Conservation (phyloP, 2,113 vertebrate genomes). For the Macaca nemestrina region DNA sequence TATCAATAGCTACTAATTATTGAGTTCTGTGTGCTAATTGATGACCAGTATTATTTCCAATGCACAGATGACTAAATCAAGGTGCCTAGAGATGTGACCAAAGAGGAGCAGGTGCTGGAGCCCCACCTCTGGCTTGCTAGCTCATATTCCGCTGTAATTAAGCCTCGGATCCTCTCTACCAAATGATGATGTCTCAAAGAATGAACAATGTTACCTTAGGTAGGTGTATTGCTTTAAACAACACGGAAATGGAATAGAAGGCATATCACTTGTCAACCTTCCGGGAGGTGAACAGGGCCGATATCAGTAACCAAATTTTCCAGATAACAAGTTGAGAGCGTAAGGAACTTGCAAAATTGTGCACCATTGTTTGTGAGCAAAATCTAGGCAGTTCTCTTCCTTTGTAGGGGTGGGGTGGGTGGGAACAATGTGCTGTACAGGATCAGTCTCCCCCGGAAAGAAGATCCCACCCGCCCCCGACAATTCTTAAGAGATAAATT, state of each 20-base stretch:
- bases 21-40: not conserved
- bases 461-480: too few species aligned
- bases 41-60: not conserved
- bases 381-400: not conserved
- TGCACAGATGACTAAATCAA: not conserved
- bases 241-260: not conserved
- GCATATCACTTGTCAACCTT: not conserved
- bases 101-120: not conserved
- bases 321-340: not conserved
- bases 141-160: not conserved
- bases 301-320: not conserved
- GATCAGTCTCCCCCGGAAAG: not conserved
- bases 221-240: not conserved
- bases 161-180: not conserved
- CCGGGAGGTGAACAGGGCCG: not conserved
- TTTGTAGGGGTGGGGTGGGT: not conserved
- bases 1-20: not conserved
- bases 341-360: not conserved
- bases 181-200: not conserved
- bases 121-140: not conserved
- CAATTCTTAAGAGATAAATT: not conserved
- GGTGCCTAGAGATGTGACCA: not conserved
- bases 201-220: not conserved
- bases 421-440: not conserved
- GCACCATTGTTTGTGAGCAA: not conserved